Conservation (phyloP, 2,888 invertebrate genomes). For the Syritta pipiens region DNA sequence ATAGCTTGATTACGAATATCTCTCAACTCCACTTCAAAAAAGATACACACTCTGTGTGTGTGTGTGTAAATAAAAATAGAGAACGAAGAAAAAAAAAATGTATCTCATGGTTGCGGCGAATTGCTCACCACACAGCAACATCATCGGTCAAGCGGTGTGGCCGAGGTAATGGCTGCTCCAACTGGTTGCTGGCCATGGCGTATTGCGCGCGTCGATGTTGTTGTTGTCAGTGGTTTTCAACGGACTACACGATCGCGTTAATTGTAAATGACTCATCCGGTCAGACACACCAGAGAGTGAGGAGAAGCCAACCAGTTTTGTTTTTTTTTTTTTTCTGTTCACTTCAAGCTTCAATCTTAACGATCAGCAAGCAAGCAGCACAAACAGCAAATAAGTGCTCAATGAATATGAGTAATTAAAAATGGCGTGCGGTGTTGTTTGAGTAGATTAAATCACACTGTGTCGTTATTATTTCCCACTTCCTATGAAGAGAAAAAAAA, state of each 20-base stretch:
- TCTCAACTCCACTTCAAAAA: conserved; percentile 25
- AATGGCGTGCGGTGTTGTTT: not conserved
- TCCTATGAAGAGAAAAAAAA: conserved; percentile 11
- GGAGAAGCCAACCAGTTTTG: conserved; percentile 35
- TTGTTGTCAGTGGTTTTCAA: conserved; percentile 32
- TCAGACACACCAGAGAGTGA: conserved; percentile 17
- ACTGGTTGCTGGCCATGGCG: conserved; percentile 35
- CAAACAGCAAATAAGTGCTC: not conserved
- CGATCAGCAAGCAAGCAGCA: no score
- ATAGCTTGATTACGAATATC: conserved; percentile 43
- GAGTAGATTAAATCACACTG: not conserved
- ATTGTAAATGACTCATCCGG: conserved; percentile 56
- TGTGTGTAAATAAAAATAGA: conserved; percentile 16
- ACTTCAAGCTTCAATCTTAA: no score
- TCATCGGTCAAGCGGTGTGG: conserved; percentile 18
- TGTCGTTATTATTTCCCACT: conserved; percentile 21
- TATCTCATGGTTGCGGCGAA: conserved; percentile 46
- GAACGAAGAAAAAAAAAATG: conserved; percentile 1
- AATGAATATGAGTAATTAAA: conserved; percentile 31
- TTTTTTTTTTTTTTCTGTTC: conserved; percentile 1
- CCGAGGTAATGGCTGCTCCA: conserved; percentile 3
- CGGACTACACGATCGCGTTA: not conserved
- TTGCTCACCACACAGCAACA: not conserved
- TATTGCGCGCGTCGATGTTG: not conserved
- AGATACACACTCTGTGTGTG: not conserved